phyloP scores from a whole-genome alignment of 1,140 invertebrate species.

The Bursaphelenchus mucronatus region DNA sequence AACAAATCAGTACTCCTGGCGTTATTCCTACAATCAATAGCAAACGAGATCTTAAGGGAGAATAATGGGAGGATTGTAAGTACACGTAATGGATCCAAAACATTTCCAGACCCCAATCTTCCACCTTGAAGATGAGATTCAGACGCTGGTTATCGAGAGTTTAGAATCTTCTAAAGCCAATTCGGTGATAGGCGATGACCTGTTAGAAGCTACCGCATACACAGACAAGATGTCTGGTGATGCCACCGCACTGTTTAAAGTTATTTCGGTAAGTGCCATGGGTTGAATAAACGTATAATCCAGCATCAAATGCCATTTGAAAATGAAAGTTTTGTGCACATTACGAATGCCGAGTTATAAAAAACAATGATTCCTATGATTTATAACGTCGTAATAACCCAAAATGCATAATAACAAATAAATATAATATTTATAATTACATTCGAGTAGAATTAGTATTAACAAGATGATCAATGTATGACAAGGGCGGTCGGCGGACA shows the following conservation, averaged over 20 bases:
- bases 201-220: background rate
- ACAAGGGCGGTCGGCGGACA: slow-evolving; percentile 27
- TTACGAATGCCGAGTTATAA: slow-evolving; percentile 37
- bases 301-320: slow-evolving; percentile 51
- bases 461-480: slow-evolving; percentile 38
- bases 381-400: background rate
- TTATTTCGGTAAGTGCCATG: slow-evolving; percentile 38
- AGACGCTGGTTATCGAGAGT: slow-evolving; percentile 30
- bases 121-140: slow-evolving; percentile 44
- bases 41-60: slow-evolving; percentile 39
- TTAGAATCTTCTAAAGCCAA: slow-evolving; percentile 43
- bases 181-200: slow-evolving; percentile 36
- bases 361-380: background rate
- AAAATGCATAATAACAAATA: slow-evolving; percentile 1
- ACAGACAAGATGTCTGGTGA: slow-evolving; percentile 10
- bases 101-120: slow-evolving; percentile 25
- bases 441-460: slow-evolving; percentile 18
- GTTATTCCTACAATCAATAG: slow-evolving; percentile 49
- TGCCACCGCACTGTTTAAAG: slow-evolving; percentile 38
- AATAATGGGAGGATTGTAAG: slow-evolving; percentile 22
- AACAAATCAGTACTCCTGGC: slow-evolving; percentile 43
- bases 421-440: slow-evolving; percentile 19
- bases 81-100: background rate
- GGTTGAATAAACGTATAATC: slow-evolving; percentile 29
- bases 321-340: slow-evolving; percentile 36